phyloP scores from a whole-genome alignment of 2,113 vertebrate species.

The Callospermophilus lateralis region DNA sequence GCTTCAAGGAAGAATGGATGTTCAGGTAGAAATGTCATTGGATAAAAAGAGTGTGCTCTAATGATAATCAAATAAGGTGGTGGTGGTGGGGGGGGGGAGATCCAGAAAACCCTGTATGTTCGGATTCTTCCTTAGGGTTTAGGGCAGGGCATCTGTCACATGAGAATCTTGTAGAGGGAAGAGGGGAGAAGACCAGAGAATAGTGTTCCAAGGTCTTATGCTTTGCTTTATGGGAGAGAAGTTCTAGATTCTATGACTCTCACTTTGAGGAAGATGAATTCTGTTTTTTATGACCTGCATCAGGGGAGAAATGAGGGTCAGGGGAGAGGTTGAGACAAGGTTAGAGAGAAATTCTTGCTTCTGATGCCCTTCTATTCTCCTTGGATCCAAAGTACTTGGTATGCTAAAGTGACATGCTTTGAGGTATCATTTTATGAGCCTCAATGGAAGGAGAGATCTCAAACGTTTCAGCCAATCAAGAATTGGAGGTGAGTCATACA shows the following conservation, averaged over 20 bases:
- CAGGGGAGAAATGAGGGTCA: neutral
- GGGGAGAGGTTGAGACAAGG: neutral
- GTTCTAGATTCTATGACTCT: neutral
- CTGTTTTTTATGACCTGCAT: neutral
- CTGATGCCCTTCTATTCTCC: neutral
- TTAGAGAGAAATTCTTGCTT: neutral
- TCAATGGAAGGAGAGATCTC: neutral
- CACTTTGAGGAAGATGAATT: neutral
- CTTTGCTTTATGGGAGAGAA: neutral
- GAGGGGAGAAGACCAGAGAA: neutral
- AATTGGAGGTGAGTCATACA: neutral
- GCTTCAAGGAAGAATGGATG: neutral
- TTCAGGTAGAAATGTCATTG: neutral
- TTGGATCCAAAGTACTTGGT: neutral
- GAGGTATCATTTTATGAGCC: neutral
- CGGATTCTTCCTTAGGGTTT: neutral
- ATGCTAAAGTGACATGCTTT: neutral
- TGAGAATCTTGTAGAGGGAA: neutral
- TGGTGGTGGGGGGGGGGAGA: no score
- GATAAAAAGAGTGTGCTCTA: neutral
- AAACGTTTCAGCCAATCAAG: neutral
- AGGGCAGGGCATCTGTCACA: neutral
- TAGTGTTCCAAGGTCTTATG: neutral
- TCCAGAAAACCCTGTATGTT: neutral
- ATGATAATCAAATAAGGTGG: neutral